These are phyloP conservation scores for Brachirus orientalis DNA, from an alignment of 2,113 vertebrate species.

Conservation along the genomic window DNA sequence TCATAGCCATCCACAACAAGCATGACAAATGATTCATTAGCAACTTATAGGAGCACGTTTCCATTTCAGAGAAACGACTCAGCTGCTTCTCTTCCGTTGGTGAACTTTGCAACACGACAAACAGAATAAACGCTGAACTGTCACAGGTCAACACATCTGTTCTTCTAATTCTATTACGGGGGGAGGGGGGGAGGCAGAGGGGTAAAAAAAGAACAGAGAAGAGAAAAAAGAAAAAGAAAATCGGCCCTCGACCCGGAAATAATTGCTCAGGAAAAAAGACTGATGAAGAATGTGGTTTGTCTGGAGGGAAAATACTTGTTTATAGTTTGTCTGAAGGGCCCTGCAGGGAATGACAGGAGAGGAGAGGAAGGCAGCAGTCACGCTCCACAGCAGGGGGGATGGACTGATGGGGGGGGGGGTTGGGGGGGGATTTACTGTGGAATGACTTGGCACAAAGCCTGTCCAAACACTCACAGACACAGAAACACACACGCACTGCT, in stretches of 20 bases:
- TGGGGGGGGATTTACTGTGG: constrained; percentile 42
- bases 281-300: constrained; percentile 76
- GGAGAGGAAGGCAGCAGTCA: constrained; percentile 4
- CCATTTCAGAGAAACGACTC: constrained; percentile 24
- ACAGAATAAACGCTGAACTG: constrained; percentile 15
- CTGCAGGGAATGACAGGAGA: constrained; percentile 42
- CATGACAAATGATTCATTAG: constrained; percentile 30
- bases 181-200: not conserved
- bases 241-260: constrained; percentile 79
- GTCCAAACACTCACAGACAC: constrained; percentile 47
- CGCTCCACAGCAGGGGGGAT: constrained; percentile 6
- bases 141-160: constrained; percentile 67
- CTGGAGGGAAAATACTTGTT: constrained; percentile 69
- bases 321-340: constrained; percentile 73
- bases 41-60: constrained; percentile 16
- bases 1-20: constrained; percentile 5
- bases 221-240: constrained; percentile 19
- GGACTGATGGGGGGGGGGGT: not conserved
- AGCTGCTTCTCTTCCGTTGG: too few relatives aligned
- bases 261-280: constrained; percentile 67
- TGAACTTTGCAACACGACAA: constrained; percentile 23
- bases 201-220: not conserved
- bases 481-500: constrained; percentile 39
- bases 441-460: constrained; percentile 69
- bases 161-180: constrained; percentile 54